A percentile compares a stretch with the other conserved stretches of the same genome.
Conservation (phyloP, 2,113 vertebrate genomes). For the Willisornis vidua region DNA sequence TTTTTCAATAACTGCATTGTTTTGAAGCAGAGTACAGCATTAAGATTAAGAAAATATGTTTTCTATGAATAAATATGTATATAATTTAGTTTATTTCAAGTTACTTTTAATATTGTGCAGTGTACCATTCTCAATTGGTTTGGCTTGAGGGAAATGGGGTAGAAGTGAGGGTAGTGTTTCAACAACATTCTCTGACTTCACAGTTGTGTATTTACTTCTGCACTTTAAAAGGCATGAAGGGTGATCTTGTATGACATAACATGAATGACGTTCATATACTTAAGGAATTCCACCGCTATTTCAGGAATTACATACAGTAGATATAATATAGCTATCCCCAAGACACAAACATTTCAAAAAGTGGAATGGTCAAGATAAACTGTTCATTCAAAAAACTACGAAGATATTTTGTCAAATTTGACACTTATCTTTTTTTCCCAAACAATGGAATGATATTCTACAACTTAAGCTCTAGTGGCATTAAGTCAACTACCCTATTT, state of each 20-base stretch:
- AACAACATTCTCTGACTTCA: background rate
- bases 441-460: background rate
- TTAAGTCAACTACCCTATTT: background rate
- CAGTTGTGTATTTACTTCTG: background rate
- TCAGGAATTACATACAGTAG: background rate
- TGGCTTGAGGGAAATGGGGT: background rate
- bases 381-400: background rate
- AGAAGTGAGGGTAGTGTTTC: background rate
- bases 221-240: background rate
- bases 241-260: background rate
- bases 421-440: background rate
- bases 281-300: background rate
- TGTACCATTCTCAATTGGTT: background rate
- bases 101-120: background rate
- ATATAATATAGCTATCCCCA: background rate
- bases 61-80: background rate
- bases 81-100: background rate
- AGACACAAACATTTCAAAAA: background rate
- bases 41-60: background rate
- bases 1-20: constrained; percentile 22
- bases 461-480: background rate
- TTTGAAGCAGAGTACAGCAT: constrained; percentile 11
- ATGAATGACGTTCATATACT: background rate
- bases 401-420: background rate
- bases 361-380: background rate